Evolutionary conservation across 2,888 invertebrate genomes (phyloP), one percentile per base, ranked within the genome.

Genomic region (Capitulum mitella): DNA sequence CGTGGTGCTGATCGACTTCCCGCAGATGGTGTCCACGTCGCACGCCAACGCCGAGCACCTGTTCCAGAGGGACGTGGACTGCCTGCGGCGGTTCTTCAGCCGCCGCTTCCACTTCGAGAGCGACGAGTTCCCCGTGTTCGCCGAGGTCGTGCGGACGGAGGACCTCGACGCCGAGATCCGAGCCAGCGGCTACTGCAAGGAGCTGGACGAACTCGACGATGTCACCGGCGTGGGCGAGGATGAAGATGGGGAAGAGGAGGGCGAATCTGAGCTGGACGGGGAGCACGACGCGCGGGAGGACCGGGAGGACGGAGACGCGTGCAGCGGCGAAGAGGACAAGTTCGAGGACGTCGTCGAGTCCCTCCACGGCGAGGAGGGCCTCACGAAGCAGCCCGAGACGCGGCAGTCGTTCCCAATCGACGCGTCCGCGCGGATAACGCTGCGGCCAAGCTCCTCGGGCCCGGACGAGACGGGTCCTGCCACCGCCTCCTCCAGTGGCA

Each of bases 1-100:
- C 81, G 92, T 96, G 0, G 87, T 95, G 77, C 88, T 99, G 82
- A 98, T 98, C 81, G 99, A 99, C 88, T 99, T 99, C 86, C 99
- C 99, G 0, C 99, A 99, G 88, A 99, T 99, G 98, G 91, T 99
- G 78, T 97, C 98, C 12, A 97, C 94, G 0, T 91, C 92, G 40
- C 98, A 99, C 86, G 85, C 88, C 58, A 97, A 99, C 86, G 98
- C 98, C 75, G 91, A 93, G 89, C 89, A 80, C 84, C 95, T 92
- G 86, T 99, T 99, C 86, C 91, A 98, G 82, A 90, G 99, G 82
- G 99, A 99, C 88, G 98, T 99, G 0, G 91, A 90, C 78, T 98
- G 98, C 85, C 89, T 99, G 6, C 89, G 92, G 78, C 93, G 93
- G 82, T 96, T 97, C 87, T 99, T 98, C 87, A 92, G 91, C 83